phyloP scores from a whole-genome alignment of 1,140 invertebrate species.

The Campoletis sonorensis region DNA sequence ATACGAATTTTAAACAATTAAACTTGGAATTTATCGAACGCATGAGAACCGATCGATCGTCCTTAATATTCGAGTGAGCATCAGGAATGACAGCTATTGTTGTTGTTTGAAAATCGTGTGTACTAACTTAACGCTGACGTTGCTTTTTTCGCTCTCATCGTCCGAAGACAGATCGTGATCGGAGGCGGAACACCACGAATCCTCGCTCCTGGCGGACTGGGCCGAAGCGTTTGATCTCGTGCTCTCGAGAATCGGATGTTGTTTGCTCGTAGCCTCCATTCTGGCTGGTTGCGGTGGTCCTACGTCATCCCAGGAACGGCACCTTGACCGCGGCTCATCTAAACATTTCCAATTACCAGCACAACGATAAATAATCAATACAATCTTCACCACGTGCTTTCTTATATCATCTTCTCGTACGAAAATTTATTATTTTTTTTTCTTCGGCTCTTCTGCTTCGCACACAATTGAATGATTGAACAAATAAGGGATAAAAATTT shows the following conservation, averaged over 20 bases:
- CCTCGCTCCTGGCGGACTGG: slow-evolving; percentile 77
- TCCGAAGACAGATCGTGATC: slow-evolving; percentile 80
- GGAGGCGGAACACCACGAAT: slow-evolving; percentile 80
- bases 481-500: neutral
- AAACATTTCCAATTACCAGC: slow-evolving; percentile 48
- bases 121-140: slow-evolving; percentile 78
- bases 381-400: neutral
- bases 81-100: too few species aligned
- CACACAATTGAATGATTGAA: neutral
- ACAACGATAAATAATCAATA: neutral
- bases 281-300: slow-evolving; percentile 64
- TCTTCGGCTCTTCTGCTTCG: neutral
- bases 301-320: slow-evolving; percentile 79
- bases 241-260: slow-evolving; percentile 69
- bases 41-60: too few species aligned
- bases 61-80: too few species aligned
- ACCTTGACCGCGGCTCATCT: slow-evolving; percentile 80
- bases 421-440: slow-evolving; percentile 45
- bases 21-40: too few species aligned
- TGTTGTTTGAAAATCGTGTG: neutral
- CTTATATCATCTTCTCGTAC: slow-evolving; percentile 34
- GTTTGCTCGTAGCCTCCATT: slow-evolving; percentile 72
- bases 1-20: too few species aligned
- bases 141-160: slow-evolving; percentile 80
- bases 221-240: slow-evolving; percentile 72